Evolutionary conservation across 2,113 vertebrate species (phyloP), one percentile per base, ranked within the genome.

Genomic region (Toxostoma redivivum): DNA sequence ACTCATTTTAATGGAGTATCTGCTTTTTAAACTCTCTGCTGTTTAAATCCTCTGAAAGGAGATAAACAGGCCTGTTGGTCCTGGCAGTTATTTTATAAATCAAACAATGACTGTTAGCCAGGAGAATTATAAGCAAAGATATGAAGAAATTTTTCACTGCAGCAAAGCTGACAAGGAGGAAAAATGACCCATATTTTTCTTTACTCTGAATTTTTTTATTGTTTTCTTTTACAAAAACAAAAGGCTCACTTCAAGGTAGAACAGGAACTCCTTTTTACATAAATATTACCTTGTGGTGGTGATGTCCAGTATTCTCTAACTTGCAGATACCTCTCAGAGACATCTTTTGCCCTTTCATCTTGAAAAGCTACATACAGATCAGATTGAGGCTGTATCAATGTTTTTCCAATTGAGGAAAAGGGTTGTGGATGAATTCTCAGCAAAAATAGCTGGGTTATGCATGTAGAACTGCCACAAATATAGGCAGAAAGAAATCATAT

Each of bases 141-240:
- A 11, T 11, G 27, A 62, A 71, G 79, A 88, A 87, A 66, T 70
- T 92, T 87, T 92, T 92, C 83, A 91, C 53, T 85, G 94, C 77
- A 84, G 65, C 53, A 91, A 84, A 95, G n/a, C 69, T 94, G 86
- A 64, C 64, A 69, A 45, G 30, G 33, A 58, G 31, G 33, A 27
- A 89, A 83, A 74, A 61, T 2, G 5, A 60, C n/a, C 65, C 61
- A 13, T 15, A 10, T 53, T 65, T 81, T 76, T 45, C 38, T 38
- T 15, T 76, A 14, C 21, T 61, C 61, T 79, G 45, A 80, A 35
- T 37, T 47, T 35, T 51, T 37, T 58, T 51, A 3, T 16, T 35
- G 7, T 13, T 27, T 19, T 15, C 37, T 60, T 33, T 44, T 8
- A 12, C 2, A 31, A 27, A 93, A 86, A 5, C 11, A 58, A 28